Percentiles rank a stretch among this genome's conserved stretches.
Conservation (phyloP, 2,113 vertebrate species). For the Dolichallabes microphthalmus region DNA sequence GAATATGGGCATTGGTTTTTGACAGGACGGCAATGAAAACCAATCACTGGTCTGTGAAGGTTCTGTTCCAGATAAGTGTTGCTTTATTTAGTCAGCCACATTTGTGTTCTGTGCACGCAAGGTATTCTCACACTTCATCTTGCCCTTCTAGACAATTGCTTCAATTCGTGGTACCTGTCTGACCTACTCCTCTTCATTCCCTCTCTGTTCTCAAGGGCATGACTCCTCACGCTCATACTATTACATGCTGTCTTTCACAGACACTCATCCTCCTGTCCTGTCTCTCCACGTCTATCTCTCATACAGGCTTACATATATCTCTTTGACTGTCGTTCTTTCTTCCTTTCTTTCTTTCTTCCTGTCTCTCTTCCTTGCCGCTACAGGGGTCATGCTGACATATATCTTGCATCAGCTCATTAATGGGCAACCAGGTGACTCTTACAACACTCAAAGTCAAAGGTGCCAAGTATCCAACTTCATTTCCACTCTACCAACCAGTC, state of each 20-base stretch:
- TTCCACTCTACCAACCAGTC: neutral
- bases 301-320: neutral
- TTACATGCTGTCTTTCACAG: conserved; percentile 27
- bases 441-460: neutral
- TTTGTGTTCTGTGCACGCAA: conserved; percentile 37
- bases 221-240: conserved; percentile 30
- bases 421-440: conserved; percentile 14
- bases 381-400: conserved; percentile 28
- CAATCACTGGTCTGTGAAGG: neutral
- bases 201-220: conserved; percentile 32
- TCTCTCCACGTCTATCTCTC: neutral
- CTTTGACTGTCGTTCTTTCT: neutral
- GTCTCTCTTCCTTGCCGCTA: neutral
- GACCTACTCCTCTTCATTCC: conserved; percentile 37
- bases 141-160: conserved; percentile 10
- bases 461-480: conserved; percentile 1
- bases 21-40: neutral
- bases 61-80: neutral
- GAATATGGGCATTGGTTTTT: neutral
- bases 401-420: conserved; percentile 32
- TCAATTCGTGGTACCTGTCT: conserved; percentile 34
- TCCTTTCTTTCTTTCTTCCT: neutral
- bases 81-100: conserved; percentile 2
- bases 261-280: neutral
- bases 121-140: conserved; percentile 27